phyloP scores from a whole-genome alignment of 2,113 vertebrate genomes.

The Hiodon alosoides region DNA sequence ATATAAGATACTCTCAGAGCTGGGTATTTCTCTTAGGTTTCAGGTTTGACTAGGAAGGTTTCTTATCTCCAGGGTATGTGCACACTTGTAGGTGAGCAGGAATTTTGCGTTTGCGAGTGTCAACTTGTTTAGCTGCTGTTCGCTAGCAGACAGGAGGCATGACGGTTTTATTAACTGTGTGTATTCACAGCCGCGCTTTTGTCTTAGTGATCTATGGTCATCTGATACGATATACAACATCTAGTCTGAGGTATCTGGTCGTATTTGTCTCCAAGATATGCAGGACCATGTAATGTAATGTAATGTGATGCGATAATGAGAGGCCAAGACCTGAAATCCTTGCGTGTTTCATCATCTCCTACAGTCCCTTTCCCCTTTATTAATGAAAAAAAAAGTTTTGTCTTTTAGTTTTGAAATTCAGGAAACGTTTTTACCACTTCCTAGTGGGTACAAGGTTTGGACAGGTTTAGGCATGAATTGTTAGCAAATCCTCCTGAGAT shows the following conservation, averaged over 20 bases:
- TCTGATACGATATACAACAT: no score
- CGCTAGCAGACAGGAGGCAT: neutral
- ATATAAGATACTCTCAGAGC: no score
- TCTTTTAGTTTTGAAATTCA: neutral
- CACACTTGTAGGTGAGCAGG: neutral
- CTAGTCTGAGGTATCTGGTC: neutral
- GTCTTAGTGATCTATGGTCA: neutral
- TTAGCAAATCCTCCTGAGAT: neutral
- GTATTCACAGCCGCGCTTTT: neutral
- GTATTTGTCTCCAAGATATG: neutral
- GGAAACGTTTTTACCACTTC: neutral
- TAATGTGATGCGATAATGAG: neutral
- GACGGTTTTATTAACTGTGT: neutral
- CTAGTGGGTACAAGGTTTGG: neutral
- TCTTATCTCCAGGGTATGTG: neutral
- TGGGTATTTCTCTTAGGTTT: no score
- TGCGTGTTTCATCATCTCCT: neutral
- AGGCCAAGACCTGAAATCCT: neutral
- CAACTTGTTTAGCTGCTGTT: neutral
- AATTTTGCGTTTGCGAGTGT: slow-evolving; percentile 12
- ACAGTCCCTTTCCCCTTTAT: neutral
- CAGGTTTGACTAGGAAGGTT: neutral
- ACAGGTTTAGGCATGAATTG: neutral
- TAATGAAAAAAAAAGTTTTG: neutral
- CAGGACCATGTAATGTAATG: neutral